Evolutionary conservation across 2,797 vertebrate genomes (phyloP).

Genomic region (Sebastes steindachneri): DNA sequence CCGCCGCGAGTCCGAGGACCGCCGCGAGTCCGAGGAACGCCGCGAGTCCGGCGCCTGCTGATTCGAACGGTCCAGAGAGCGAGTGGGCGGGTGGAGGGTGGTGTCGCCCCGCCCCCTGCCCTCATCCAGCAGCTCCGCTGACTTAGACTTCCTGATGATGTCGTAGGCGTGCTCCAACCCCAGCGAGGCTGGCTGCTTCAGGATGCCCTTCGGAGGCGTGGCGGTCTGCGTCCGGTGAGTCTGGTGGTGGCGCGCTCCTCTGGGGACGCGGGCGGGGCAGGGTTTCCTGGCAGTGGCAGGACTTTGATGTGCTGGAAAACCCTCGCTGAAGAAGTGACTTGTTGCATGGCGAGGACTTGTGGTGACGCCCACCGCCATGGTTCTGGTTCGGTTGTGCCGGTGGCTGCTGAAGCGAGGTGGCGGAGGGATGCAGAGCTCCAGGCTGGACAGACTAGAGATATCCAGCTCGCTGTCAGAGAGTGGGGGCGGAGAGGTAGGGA

Average conservation of each 20-base stretch:
- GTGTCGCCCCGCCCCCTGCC: background rate
- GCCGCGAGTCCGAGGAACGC: background rate
- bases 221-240: accelerated
- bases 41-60: background rate
- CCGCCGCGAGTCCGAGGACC: background rate
- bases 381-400: background rate
- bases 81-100: background rate
- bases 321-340: conserved; percentile 68
- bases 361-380: background rate
- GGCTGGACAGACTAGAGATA: conserved; percentile 76
- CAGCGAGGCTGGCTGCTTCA: conserved; percentile 81
- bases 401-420: conserved; percentile 39
- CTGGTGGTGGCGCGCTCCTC: background rate
- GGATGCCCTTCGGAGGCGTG: conserved; percentile 75
- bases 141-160: conserved; percentile 79
- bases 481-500: conserved; percentile 57
- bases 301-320: background rate
- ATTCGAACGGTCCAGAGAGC: conserved; percentile 45
- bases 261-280: background rate
- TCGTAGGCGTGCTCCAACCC: conserved; percentile 54
- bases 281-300: conserved; percentile 58
- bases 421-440: conserved; percentile 66
- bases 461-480: conserved; percentile 86
- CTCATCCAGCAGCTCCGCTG: conserved; percentile 76
- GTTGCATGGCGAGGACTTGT: background rate